Evolutionary conservation across 2,888 invertebrate genomes (phyloP).

Genomic region (Agrotis clavis): DNA sequence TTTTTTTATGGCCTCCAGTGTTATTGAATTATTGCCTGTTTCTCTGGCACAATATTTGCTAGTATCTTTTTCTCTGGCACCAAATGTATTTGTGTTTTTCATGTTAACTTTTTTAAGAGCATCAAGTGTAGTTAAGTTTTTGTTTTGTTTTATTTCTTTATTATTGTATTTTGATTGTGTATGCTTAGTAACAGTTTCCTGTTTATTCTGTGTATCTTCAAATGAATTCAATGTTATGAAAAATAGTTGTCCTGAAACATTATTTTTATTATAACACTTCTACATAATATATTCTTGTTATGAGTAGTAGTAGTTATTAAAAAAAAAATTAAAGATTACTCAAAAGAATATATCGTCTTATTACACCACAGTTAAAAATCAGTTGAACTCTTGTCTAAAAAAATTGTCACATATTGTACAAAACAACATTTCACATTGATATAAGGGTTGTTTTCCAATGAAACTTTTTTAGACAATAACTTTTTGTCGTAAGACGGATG

Average conservation of each 20-base stretch:
- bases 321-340: too few relatives aligned
- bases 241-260: conserved; percentile 58
- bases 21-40: too few relatives aligned
- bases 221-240: conserved; percentile 48
- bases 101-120: neutral
- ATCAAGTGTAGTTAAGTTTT: neutral
- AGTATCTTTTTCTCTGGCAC: neutral
- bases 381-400: too few relatives aligned
- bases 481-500: too few relatives aligned
- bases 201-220: conserved; percentile 5
- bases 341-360: too few relatives aligned
- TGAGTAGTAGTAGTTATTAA: too few relatives aligned
- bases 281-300: neutral
- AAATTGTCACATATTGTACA: too few relatives aligned
- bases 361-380: too few relatives aligned
- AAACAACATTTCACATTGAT: too few relatives aligned
- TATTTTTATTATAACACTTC: neutral
- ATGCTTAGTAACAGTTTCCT: neutral
- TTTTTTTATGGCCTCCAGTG: neutral
- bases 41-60: too few relatives aligned
- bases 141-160: neutral
- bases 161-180: neutral
- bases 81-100: neutral
- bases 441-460: too few relatives aligned
- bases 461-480: too few relatives aligned